Evolutionary conservation across 2,888 invertebrate genomes (phyloP), one percentile per base, ranked within the genome.

Genomic region (Alsophila aescularia): DNA sequence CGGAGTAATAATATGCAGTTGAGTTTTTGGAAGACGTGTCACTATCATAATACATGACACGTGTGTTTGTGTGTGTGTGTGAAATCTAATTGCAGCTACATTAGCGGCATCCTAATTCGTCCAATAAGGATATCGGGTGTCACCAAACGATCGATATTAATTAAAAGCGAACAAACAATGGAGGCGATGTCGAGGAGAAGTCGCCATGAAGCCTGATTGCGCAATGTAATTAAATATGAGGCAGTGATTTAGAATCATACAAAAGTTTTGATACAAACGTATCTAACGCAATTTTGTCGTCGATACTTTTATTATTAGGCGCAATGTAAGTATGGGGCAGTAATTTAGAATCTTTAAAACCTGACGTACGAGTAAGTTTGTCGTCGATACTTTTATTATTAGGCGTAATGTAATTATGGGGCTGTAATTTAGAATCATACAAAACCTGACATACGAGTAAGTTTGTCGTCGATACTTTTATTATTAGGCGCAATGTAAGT

Each of bases 161-260:
- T 87, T 86, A 86, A 84, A 83, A 77, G 73, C 71, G 67, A 58
- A 70, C 78, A 82, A 85, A 85, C 83, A 87, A 82, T 82, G 76
- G 73, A 66, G 69, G 69, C 69, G 79, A 81, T 80, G 73, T 74
- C 73, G 31, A 41, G 64, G 65, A 59, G 57, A 49, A 27, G 48
- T 29, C 70, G 71, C 36, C 50, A 47, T 8, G 55, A 71, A 67
- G 68, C 57, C 57, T 65, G 69, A 73, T 72, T 73, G 74, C 31
- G 15, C 36, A 2, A 31, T 47, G 36, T 32, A 45, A 40, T 40
- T 10, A 52, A 18, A 32, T 1, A 31, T 21, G 1, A 18, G 29
- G 13, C 47, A 53, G 34, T 49, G 49, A 53, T 58, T 60, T 37
- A 37, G 21, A 27, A 39, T 13, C 12, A 12, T 12, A 31, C 21